Base-by-base conservation (phyloP, 2,888 invertebrate species). In the Pyrgus malvae region DNA sequence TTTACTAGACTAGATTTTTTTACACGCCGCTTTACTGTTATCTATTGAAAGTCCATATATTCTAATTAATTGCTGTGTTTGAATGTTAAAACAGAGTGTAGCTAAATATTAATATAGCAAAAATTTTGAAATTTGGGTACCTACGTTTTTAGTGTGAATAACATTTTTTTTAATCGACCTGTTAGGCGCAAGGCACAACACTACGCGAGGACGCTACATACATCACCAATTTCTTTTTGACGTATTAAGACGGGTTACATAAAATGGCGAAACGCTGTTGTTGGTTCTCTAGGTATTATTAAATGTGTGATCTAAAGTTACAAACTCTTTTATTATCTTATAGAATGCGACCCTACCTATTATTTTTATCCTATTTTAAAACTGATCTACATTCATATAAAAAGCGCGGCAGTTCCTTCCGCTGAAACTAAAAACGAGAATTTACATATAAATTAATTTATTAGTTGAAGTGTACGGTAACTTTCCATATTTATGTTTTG, bases 1-100 rank as follows among this genome's bases (percentile, higher is more conserved):
- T 68, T 71, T 68, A 66, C 56, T 78, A 81, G 74, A 63, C 58
- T 82, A 82, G 74, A 68, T 76, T 80, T 80, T 82, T 83, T 82
- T 83, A 81, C 73, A 73, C 74, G 66, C 72, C 65, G 76, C 76
- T 82, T 77, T 64, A 69, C 64, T 67, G 67, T 70, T 69, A 65
- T 66, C 60, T 67, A 63, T 61, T 49, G 51, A 64, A 59, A 57
- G 63, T 56, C 56, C 56, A 63, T 56, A 48, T 57, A 57, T 48
- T 61, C 38, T 60, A 54, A 38, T 21, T 31, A 38, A 7, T 16
- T 38, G 27, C 29, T 53, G 29, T 17, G 42, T 35, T 25, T 49
- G 31, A 40, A 9, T 44, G 19, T 33, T 23, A 44, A 27, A 9
- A 44, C 6, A 35, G 19, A 44, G 44, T 11, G 35, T 40, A 31